These are phyloP conservation scores for Leucophora obtusa DNA, from an alignment of 2,888 invertebrate species.

Conservation along the genomic window DNA sequence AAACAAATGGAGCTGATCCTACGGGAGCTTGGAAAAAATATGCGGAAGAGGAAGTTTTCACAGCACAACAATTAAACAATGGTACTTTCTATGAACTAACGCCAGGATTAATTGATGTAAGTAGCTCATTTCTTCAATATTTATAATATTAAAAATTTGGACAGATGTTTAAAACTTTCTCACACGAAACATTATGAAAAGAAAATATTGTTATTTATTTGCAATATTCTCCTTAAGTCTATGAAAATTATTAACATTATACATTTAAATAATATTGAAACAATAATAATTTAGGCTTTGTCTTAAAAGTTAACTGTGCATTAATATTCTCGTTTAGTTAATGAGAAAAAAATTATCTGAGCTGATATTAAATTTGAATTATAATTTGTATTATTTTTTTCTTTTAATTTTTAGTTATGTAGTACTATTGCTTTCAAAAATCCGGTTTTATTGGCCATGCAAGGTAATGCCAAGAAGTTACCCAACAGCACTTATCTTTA, in stretches of 20 bases:
- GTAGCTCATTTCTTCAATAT: constrained; percentile 49
- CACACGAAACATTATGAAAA: too few relatives aligned
- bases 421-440: constrained; percentile 79
- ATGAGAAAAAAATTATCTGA: too few relatives aligned
- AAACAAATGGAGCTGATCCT: constrained; percentile 75
- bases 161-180: too few relatives aligned
- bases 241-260: too few relatives aligned
- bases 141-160: too few relatives aligned
- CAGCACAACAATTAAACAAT: constrained; percentile 72
- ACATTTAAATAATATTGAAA: too few relatives aligned
- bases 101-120: constrained; percentile 80
- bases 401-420: constrained; percentile 74
- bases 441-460: constrained; percentile 77
- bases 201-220: neutral
- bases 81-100: constrained; percentile 78
- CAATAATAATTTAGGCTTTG: too few relatives aligned
- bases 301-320: neutral
- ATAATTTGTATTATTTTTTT: too few relatives aligned
- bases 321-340: too few relatives aligned
- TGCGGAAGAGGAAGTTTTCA: constrained; percentile 73
- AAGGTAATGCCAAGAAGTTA: constrained; percentile 76
- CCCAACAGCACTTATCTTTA: constrained; percentile 79
- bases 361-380: neutral
- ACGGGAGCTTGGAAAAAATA: constrained; percentile 73
- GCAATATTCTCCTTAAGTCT: neutral